A percentile compares a stretch with the other conserved stretches of the same genome.
Conservation (phyloP, 2,797 vertebrate genomes). For the Pempheris klunzingeri region DNA sequence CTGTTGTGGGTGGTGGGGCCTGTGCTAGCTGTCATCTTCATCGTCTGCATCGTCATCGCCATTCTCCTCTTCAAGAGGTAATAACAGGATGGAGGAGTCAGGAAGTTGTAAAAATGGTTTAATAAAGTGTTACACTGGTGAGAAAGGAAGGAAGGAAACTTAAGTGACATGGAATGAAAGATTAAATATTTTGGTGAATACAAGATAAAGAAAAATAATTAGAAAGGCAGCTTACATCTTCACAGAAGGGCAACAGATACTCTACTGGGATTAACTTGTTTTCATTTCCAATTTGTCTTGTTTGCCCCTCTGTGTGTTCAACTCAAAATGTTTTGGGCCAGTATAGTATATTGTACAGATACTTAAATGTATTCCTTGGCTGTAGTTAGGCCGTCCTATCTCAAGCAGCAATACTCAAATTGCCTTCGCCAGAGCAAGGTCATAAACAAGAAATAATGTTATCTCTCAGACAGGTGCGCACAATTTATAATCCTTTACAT, state of each 20-base stretch:
- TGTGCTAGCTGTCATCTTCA: constrained; percentile 98
- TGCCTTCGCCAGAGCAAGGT: constrained; percentile 7
- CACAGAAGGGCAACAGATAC: background rate
- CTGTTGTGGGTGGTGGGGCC: constrained; percentile 99
- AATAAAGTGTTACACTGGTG: background rate
- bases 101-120: background rate
- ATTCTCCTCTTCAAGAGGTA: constrained; percentile 99
- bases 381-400: background rate
- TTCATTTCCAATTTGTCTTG: background rate
- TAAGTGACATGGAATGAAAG: background rate
- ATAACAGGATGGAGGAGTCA: constrained; percentile 27
- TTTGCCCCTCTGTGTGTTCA: background rate
- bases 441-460: constrained; percentile 3
- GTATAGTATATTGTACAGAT: background rate
- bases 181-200: constrained; percentile 7
- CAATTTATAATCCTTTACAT: background rate
- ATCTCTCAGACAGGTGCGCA: constrained; percentile 7
- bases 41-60: constrained; percentile 99
- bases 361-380: background rate
- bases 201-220: background rate
- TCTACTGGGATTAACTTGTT: background rate
- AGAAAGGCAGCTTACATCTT: background rate
- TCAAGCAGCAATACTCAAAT: background rate
- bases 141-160: background rate
- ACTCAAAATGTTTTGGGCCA: background rate